These are phyloP conservation scores for Dipodomys stephensi DNA, from an alignment of 2,113 vertebrate species.

Conservation along the genomic window DNA sequence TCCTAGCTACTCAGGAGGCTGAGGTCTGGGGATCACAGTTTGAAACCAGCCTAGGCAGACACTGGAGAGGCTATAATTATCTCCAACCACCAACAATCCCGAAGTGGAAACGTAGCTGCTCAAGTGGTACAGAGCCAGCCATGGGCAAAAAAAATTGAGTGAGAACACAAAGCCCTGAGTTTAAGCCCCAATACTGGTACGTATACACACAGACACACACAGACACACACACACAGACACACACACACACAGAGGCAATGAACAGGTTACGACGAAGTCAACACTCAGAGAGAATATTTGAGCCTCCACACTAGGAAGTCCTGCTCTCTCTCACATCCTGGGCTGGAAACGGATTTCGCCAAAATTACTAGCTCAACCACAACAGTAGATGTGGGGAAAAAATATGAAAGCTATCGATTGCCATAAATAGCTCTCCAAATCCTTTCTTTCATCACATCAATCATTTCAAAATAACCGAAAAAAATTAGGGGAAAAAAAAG, in stretches of 20 bases:
- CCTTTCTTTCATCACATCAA: conserved; percentile 74
- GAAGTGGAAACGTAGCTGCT: too few species aligned
- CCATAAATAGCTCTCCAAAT: conserved; percentile 74
- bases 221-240: too few species aligned
- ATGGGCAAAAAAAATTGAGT: too few species aligned
- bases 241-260: not conserved
- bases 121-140: too few species aligned
- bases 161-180: too few species aligned
- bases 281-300: not conserved
- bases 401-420: conserved; percentile 75
- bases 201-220: too few species aligned
- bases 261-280: conserved; percentile 41
- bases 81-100: too few species aligned
- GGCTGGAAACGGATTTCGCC: conserved; percentile 64
- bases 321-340: conserved; percentile 24
- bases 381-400: conserved; percentile 60
- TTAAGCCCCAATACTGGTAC: too few species aligned
- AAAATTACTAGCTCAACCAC: conserved; percentile 68
- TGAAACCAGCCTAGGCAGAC: too few species aligned
- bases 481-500: conserved; percentile 76
- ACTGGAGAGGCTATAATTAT: too few species aligned
- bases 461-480: conserved; percentile 79
- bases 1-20: too few species aligned
- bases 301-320: conserved; percentile 21
- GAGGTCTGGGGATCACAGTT: too few species aligned